Evolutionary conservation across 92 coral and sea anemone species (phyloP).

Genomic region (Bergia puertoricense): DNA sequence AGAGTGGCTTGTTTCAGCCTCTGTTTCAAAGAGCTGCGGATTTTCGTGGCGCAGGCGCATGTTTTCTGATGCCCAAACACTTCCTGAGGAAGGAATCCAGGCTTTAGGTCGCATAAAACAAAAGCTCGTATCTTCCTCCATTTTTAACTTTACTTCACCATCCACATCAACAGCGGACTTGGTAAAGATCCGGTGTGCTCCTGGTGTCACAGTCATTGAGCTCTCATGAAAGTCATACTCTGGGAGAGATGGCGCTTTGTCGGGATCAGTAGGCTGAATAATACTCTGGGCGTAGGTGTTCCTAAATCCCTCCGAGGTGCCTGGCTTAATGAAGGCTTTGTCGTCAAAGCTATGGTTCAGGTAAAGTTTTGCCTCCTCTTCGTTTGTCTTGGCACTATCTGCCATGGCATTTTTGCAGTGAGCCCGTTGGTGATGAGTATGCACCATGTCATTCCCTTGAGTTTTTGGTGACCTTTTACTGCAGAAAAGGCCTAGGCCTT

Average conservation of each 20-base stretch:
- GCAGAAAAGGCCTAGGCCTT: slow-evolving; percentile 12
- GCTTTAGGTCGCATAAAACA: too few species aligned
- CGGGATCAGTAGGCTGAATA: background rate
- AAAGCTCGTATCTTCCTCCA: too few species aligned
- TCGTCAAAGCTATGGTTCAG: too few species aligned
- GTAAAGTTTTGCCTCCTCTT: too few species aligned
- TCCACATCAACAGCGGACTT: background rate
- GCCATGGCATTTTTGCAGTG: slow-evolving; percentile 21
- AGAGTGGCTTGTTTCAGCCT: too few species aligned
- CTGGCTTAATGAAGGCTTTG: slow-evolving; percentile 1
- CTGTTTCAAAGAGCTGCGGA: too few species aligned
- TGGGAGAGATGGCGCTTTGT: slow-evolving; percentile 18
- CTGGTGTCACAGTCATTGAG: slow-evolving; percentile 13
- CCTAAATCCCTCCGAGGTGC: slow-evolving; percentile 23
- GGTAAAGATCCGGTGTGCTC: slow-evolving; percentile 15
- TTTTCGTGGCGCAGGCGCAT: too few species aligned
- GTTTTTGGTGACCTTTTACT: slow-evolving; percentile 20
- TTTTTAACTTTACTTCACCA: too few species aligned
- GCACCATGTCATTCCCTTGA: slow-evolving; percentile 7
- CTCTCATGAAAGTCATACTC: slow-evolving; percentile 17
- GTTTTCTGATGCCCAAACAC: too few species aligned
- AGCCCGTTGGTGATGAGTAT: slow-evolving; percentile 24
- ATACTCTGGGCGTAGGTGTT: background rate
- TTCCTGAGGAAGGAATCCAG: too few species aligned
- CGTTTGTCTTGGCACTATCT: too few species aligned